phyloP scores from a whole-genome alignment of 2,797 vertebrate species.

The Lepus townsendii region DNA sequence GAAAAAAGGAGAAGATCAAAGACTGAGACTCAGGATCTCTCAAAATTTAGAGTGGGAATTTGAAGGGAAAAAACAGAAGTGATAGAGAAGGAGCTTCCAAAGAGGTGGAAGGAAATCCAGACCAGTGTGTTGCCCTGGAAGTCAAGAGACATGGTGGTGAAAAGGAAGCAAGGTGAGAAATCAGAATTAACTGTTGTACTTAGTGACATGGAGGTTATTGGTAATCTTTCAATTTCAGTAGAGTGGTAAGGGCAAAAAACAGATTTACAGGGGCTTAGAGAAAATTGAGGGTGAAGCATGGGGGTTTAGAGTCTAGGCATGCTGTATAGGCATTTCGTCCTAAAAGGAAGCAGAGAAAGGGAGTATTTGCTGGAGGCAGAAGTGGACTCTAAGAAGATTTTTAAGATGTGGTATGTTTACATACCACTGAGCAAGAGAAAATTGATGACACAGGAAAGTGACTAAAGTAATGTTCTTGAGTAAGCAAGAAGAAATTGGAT shows the following conservation, averaged over 20 bases:
- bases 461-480: not conserved
- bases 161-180: not conserved
- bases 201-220: not conserved
- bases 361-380: slow-evolving; percentile 38
- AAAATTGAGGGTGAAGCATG: not conserved
- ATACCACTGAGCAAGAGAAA: slow-evolving; percentile 26
- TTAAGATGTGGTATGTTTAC: slow-evolving; percentile 33
- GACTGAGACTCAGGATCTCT: not conserved
- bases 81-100: not conserved
- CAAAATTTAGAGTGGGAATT: not conserved
- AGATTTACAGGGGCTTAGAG: not conserved
- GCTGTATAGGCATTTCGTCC: not conserved
- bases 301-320: not conserved
- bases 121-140: not conserved
- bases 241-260: not conserved
- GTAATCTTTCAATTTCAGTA: slow-evolving; percentile 24
- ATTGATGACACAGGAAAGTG: not conserved
- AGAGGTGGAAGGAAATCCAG: not conserved
- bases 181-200: slow-evolving; percentile 24
- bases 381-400: not conserved
- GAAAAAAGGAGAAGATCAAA: not conserved
- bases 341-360: not conserved
- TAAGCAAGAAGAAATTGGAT: not conserved
- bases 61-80: not conserved
- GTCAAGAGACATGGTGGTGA: not conserved